Percentiles rank a stretch among this genome's conserved stretches.
phyloP scores from a whole-genome alignment of 2,888 invertebrate genomes.

The Trachelus iudaicus region DNA sequence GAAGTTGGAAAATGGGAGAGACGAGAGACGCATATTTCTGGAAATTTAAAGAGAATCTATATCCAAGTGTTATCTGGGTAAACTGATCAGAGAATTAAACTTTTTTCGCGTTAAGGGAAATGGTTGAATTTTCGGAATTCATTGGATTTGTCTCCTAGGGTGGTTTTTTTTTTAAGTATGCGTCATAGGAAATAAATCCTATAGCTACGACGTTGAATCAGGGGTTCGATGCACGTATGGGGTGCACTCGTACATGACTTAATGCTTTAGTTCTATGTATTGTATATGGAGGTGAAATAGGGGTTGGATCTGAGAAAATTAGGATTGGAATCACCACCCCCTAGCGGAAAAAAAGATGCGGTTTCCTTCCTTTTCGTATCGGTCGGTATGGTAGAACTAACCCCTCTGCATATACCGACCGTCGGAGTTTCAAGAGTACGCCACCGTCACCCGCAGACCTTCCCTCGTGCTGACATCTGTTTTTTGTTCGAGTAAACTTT shows the following conservation, averaged over 20 bases:
- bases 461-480: not conserved
- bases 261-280: not conserved
- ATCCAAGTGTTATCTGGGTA: not conserved
- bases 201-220: not conserved
- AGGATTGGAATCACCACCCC: not conserved
- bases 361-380: not conserved
- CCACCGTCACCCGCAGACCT: not conserved
- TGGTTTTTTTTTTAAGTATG: not conserved
- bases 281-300: too few relatives aligned
- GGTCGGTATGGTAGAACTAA: not conserved
- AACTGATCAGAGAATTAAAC: not conserved
- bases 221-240: not conserved
- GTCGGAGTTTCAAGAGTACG: not conserved
- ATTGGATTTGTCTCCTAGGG: not conserved
- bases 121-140: not conserved
- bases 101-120: not conserved
- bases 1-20: not conserved
- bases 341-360: not conserved
- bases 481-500: not conserved
- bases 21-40: not conserved
- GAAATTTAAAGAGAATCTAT: not conserved
- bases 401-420: not conserved
- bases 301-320: not conserved
- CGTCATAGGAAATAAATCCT: not conserved
- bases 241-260: not conserved